These are phyloP conservation scores for Tipula lateralis DNA, from an alignment of 2,888 invertebrate genomes.

Conservation along the genomic window DNA sequence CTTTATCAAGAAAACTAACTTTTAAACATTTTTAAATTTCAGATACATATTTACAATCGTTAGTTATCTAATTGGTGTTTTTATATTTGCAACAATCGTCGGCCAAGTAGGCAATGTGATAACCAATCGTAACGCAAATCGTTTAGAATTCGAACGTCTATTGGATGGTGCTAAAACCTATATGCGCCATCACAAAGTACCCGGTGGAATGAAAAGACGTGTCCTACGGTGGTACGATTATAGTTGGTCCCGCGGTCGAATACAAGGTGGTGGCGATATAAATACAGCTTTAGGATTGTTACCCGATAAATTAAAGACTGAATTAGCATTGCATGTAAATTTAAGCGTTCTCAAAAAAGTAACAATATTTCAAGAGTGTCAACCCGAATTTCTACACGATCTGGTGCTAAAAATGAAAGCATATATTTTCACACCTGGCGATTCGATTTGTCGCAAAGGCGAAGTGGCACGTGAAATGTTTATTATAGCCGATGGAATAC, in stretches of 20 bases:
- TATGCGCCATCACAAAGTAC: conserved; percentile 95
- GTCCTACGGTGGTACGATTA: conserved; percentile 97
- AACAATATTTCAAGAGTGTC: conserved; percentile 94
- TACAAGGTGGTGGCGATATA: conserved; percentile 94
- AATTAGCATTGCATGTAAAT: conserved; percentile 92
- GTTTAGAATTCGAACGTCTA: conserved; percentile 89
- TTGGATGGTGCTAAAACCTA: conserved; percentile 95
- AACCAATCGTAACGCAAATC: conserved; percentile 92
- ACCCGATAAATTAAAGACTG: conserved; percentile 95
- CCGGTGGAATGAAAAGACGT: conserved; percentile 91
- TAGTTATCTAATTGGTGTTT: conserved; percentile 94
- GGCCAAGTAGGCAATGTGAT: conserved; percentile 98
- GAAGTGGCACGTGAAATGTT: conserved; percentile 97
- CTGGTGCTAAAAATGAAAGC: conserved; percentile 97
- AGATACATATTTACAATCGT: conserved; percentile 96
- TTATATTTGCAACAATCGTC: conserved; percentile 96
- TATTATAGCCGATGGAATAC: conserved; percentile 93
- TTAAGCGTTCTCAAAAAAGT: conserved; percentile 92
- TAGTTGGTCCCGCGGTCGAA: conserved; percentile 93
- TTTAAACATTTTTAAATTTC: conserved; percentile 44
- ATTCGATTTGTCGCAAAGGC: conserved; percentile 91
- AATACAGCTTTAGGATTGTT: conserved; percentile 88
- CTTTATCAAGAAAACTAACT: no score
- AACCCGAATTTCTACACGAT: conserved; percentile 95
- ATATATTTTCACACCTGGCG: conserved; percentile 96